Percentiles rank a stretch among this genome's conserved stretches.
Evolutionary conservation across 2,113 vertebrate species (phyloP).

Genomic region (Saiga tatarica): DNA sequence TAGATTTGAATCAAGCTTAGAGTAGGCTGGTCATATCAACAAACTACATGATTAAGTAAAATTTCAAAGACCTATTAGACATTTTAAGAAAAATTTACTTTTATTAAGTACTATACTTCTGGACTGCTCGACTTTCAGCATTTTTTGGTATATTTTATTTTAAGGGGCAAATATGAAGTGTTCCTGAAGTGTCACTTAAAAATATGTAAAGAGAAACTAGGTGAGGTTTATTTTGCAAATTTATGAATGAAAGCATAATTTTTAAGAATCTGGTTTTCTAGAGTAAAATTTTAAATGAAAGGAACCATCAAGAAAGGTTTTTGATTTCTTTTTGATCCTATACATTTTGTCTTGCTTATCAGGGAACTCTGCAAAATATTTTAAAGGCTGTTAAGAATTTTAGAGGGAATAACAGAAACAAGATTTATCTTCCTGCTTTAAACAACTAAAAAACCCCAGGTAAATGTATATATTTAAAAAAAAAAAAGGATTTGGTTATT

Average conservation of each 20-base stretch:
- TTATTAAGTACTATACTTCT: not conserved
- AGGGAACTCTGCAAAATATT: not conserved
- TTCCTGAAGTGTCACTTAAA: not conserved
- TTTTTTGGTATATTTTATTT: not conserved
- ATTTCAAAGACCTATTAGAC: not conserved
- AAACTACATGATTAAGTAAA: not conserved
- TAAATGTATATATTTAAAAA: not conserved
- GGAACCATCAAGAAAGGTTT: not conserved
- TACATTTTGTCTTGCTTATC: not conserved
- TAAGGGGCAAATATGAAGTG: not conserved
- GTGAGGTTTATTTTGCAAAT: not conserved
- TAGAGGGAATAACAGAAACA: not conserved
- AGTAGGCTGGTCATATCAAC: not conserved
- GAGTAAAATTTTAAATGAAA: not conserved
- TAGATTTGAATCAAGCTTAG: not conserved
- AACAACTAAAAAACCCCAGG: not conserved
- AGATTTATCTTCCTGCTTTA: not conserved
- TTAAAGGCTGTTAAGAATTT: slow-evolving; percentile 11
- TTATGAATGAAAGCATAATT: not conserved
- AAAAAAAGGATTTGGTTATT: not conserved
- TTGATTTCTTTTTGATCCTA: not conserved
- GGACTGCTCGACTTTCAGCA: not conserved
- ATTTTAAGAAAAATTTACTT: not conserved
- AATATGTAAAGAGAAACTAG: not conserved
- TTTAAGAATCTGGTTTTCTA: not conserved